Evolutionary conservation across 1,140 invertebrate genomes (phyloP).

Genomic region (Neomicropteryx cornuta): DNA sequence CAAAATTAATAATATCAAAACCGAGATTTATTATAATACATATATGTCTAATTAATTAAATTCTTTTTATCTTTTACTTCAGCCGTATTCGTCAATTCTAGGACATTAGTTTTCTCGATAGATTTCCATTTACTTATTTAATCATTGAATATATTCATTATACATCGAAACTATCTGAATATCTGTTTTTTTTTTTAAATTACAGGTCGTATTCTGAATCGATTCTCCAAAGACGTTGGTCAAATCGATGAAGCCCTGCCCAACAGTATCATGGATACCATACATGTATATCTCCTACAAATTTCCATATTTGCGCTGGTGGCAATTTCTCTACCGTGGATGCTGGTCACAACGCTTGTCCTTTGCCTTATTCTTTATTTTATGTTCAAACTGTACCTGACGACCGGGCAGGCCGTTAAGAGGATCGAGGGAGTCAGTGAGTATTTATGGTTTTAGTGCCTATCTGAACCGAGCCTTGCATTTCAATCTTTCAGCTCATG

Average conservation of each 20-base stretch:
- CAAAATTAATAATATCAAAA: too few relatives aligned
- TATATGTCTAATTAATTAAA: too few relatives aligned
- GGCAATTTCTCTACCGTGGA: constrained; percentile 57
- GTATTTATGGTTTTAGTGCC: too few relatives aligned
- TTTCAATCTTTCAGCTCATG: too few relatives aligned
- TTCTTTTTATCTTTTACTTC: too few relatives aligned
- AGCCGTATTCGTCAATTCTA: too few relatives aligned
- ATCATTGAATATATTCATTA: too few relatives aligned
- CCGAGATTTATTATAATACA: too few relatives aligned
- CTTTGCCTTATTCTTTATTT: constrained; percentile 55
- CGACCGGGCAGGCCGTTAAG: constrained; percentile 70
- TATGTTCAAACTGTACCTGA: constrained; percentile 61
- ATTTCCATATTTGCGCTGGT: constrained; percentile 56
- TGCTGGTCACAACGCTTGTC: constrained; percentile 53
- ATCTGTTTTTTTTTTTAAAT: constrained; percentile 17
- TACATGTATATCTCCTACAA: constrained; percentile 52
- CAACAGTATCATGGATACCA: constrained; percentile 58
- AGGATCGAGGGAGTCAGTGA: constrained; percentile 72
- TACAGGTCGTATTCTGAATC: constrained; percentile 45
- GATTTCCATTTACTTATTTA: too few relatives aligned
- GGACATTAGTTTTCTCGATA: too few relatives aligned
- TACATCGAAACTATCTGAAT: too few relatives aligned
- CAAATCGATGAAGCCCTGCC: constrained; percentile 83
- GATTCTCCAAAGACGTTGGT: constrained; percentile 44
- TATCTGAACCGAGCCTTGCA: too few relatives aligned